Conservation (phyloP, 2,888 invertebrate genomes). For the Caenorhabditis sp. region DNA sequence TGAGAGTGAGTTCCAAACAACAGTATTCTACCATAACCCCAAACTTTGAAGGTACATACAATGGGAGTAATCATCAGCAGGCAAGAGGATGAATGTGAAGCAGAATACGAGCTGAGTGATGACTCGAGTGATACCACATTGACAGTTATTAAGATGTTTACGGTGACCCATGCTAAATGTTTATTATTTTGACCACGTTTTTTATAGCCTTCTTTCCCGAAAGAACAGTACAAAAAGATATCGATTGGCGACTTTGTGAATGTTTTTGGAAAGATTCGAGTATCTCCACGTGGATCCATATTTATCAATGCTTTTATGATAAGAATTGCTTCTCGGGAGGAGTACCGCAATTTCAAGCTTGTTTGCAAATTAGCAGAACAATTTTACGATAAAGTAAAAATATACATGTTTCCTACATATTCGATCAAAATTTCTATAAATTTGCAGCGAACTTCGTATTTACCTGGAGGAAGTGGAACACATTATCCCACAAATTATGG, state of each 20-base stretch:
- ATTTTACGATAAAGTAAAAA: neutral
- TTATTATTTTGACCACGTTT: no score
- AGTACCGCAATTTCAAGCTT: neutral
- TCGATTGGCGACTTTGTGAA: slow-evolving; percentile 2
- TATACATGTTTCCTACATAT: neutral
- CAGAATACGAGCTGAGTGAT: slow-evolving; percentile 2
- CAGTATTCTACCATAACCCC: neutral
- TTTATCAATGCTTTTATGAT: slow-evolving; percentile 44
- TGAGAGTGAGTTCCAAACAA: slow-evolving; percentile 1
- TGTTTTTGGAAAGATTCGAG: slow-evolving; percentile 45
- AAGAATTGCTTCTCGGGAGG: neutral
- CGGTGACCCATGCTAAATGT: no score
- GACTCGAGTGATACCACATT: neutral
- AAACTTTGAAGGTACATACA: slow-evolving; percentile 14
- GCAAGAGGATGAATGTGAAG: slow-evolving; percentile 1
- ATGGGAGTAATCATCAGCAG: slow-evolving; percentile 8
- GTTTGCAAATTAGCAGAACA: neutral
- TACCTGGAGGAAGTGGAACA: slow-evolving; percentile 3
- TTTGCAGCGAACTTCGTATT: slow-evolving; percentile 22
- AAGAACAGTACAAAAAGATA: neutral
- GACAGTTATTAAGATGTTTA: slow-evolving; percentile 19
- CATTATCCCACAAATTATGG: neutral
- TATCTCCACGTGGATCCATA: slow-evolving; percentile 1
- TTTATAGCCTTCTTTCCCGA: slow-evolving; percentile 27
- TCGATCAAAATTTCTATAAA: neutral